phyloP scores from a whole-genome alignment of 2,113 vertebrate species.

The Caretta caretta region DNA sequence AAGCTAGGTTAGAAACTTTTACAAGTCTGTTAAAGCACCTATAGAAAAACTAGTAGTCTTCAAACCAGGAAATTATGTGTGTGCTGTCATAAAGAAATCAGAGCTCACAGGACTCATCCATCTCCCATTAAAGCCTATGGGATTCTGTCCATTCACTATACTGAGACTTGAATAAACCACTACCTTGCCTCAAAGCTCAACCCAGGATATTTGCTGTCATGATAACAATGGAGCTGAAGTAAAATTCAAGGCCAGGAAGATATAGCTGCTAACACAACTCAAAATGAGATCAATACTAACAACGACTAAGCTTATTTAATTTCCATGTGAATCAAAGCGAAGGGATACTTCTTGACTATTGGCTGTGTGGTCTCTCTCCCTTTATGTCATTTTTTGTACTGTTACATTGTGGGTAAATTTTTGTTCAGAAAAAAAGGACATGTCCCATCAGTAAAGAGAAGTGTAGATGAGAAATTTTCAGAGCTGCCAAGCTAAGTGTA shows the following conservation, averaged over 20 bases:
- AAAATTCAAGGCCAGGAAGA: not conserved
- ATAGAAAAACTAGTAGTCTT: not conserved
- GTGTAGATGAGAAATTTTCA: too few species aligned
- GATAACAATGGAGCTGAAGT: not conserved
- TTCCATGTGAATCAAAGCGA: not conserved
- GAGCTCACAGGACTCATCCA: not conserved
- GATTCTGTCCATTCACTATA: too few species aligned
- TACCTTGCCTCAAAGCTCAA: too few species aligned
- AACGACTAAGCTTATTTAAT: not conserved
- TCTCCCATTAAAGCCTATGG: not conserved
- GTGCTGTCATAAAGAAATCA: not conserved
- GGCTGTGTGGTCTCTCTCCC: not conserved
- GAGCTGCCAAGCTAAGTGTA: too few species aligned
- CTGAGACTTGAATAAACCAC: too few species aligned
- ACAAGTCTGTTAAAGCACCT: not conserved
- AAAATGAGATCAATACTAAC: not conserved
- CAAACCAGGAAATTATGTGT: not conserved
- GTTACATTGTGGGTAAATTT: too few species aligned
- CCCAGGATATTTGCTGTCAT: too few species aligned
- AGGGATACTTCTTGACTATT: not conserved
- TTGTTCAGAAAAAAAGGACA: too few species aligned
- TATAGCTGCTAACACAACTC: not conserved
- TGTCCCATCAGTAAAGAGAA: too few species aligned
- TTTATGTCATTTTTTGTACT: not conserved
- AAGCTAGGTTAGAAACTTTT: not conserved